Percentiles rank a stretch among this genome's conserved stretches.
Conservation (phyloP, 2,797 vertebrate genomes). For the Merluccius polli region DNA sequence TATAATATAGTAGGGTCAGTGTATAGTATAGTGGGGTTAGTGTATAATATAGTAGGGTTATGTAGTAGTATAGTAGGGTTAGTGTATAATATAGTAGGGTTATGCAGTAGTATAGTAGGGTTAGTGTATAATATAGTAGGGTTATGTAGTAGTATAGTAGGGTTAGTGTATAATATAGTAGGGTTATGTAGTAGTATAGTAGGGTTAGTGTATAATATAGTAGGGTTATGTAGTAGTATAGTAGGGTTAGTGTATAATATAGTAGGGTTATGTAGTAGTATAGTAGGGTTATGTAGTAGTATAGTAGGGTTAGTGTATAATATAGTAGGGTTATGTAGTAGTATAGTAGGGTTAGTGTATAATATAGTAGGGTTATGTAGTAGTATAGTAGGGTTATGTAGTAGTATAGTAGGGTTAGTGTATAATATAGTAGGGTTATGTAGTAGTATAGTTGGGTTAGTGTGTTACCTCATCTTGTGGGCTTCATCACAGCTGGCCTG, state of each 20-base stretch:
- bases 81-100: neutral
- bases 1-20: neutral
- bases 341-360: neutral
- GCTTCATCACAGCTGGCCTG: conserved; percentile 95
- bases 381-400: too few species aligned
- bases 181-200: neutral
- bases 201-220: neutral
- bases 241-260: neutral
- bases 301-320: too few species aligned
- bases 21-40: too few species aligned
- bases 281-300: too few species aligned
- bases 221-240: too few species aligned
- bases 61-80: neutral
- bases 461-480: conserved; percentile 92
- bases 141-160: neutral
- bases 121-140: neutral
- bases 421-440: too few species aligned
- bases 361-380: neutral
- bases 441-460: neutral
- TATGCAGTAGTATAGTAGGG: neutral
- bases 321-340: too few species aligned
- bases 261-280: neutral
- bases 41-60: too few species aligned
- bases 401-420: neutral
- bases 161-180: neutral